A percentile compares a stretch with the other conserved stretches of the same genome.
Conservation (phyloP, 2,888 invertebrate species). For the Panopea generosa region DNA sequence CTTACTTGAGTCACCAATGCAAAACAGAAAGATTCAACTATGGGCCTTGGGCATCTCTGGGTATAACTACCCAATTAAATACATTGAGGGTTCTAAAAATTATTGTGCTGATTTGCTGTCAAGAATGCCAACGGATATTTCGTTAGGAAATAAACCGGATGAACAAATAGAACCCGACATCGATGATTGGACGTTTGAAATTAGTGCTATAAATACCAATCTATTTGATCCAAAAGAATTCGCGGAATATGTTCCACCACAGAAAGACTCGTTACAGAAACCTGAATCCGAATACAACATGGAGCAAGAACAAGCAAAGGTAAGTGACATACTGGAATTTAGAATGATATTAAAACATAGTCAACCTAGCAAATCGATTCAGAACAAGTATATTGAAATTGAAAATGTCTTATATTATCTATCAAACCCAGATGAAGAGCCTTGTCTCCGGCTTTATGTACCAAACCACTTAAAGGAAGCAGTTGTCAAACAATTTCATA, state of each 20-base stretch:
- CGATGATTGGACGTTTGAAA: too few species aligned
- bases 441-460: slow-evolving; percentile 12
- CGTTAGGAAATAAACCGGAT: not conserved
- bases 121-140: slow-evolving; percentile 9
- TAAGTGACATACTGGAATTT: slow-evolving; percentile 14
- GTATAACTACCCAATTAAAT: slow-evolving; percentile 42
- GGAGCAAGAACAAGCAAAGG: slow-evolving; percentile 27
- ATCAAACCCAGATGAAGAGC: slow-evolving; percentile 44
- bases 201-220: too few species aligned
- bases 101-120: slow-evolving; percentile 26
- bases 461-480: too few species aligned
- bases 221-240: slow-evolving; percentile 42
- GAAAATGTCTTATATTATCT: slow-evolving; percentile 51
- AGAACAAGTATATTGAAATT: slow-evolving; percentile 25
- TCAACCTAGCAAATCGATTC: not conserved
- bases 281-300: slow-evolving; percentile 18
- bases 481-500: too few species aligned
- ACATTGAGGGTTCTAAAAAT: slow-evolving; percentile 32
- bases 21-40: slow-evolving; percentile 39
- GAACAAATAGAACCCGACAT: too few species aligned
- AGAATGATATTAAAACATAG: too few species aligned
- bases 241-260: slow-evolving; percentile 11
- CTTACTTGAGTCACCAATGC: too few species aligned
- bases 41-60: slow-evolving; percentile 20
- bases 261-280: slow-evolving; percentile 1